Evolutionary conservation across 2,113 vertebrate genomes (phyloP), one percentile per base, ranked within the genome.

Genomic region (Microtus pennsylvanicus): DNA sequence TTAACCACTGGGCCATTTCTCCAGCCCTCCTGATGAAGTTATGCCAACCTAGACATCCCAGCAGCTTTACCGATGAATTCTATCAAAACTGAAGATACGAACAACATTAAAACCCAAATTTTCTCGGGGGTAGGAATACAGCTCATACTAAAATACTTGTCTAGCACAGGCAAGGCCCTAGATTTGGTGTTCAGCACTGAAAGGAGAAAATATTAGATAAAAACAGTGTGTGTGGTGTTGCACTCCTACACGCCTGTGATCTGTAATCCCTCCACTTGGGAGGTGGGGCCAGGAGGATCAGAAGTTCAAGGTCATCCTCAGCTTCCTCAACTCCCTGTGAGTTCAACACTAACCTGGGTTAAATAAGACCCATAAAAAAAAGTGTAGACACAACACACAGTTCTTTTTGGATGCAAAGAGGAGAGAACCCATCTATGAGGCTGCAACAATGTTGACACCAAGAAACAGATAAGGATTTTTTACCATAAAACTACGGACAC

Each of bases 371-470:
- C 26, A 26, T 45, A 85, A 30, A 19, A 33, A 30, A 30, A 38
- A 83, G 22, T 35, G 10, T 5, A 70, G 33, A n/a, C 55, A 58
- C 55, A 58, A 58, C 55, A 19, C 30, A 52, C 65, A n/a, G 83
- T 77, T 89, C 55, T 76, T 94, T 69, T 61, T 87, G 38, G 74
- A 94, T 85, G 72, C 3, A 83, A n/a, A 77, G 1, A 90, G 52
- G 61, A 90, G 12, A 87, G 35, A 81, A 90, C 11, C 82, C 87
- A 82, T 55, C 63, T 67, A 74, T 45, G 50, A 96, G 26, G 61
- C 58, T 50, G 65, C 55, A n/a, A 91, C 35, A 3, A 12, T 45
- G 21, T 42, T 58, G 61, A 87, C 5, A 38, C 50, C 87, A 72
- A 91, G 82, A 94, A 42, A 3, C 38, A 87, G 33, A 67, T 26